Percentiles rank a stretch among this genome's conserved stretches.
Conservation (phyloP, 2,888 invertebrate species). For the Neoscelio sp. region DNA sequence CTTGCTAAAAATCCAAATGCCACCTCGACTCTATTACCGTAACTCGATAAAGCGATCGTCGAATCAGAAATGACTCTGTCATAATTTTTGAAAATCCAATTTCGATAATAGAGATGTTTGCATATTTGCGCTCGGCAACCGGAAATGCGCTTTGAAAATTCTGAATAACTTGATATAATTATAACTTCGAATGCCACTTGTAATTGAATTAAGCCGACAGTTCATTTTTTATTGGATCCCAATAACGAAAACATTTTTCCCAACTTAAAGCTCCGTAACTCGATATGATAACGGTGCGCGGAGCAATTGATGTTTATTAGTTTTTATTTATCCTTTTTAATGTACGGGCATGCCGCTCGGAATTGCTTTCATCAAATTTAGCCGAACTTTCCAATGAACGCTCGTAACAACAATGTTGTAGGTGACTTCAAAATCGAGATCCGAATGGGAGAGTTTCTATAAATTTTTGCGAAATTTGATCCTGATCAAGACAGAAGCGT, state of each 20-base stretch:
- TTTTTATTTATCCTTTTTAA: slow-evolving; percentile 36
- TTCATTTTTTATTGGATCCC: slow-evolving; percentile 29
- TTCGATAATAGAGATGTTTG: not conserved
- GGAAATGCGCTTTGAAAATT: not conserved
- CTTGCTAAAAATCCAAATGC: not conserved
- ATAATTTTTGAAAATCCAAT: not conserved
- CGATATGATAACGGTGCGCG: slow-evolving; percentile 19
- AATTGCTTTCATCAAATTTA: slow-evolving; percentile 30
- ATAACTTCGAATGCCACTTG: slow-evolving; percentile 4
- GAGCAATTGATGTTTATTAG: not conserved
- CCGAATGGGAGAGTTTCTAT: no score
- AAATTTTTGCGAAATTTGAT: no score
- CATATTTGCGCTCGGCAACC: no score
- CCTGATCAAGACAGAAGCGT: no score
- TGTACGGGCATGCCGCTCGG: slow-evolving; percentile 20
- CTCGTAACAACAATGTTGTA: no score
- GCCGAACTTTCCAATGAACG: not conserved
- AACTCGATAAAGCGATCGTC: not conserved
- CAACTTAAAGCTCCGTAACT: slow-evolving; percentile 33
- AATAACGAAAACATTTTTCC: slow-evolving; percentile 26
- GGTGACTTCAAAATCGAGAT: no score
- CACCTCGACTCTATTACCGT: not conserved
- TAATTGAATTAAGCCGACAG: slow-evolving; percentile 14
- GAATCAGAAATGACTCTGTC: not conserved
- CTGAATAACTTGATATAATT: not conserved